A percentile compares a stretch with the other conserved stretches of the same genome.
Conservation (phyloP, 1,140 invertebrate genomes). For the Euglossa dilemma region DNA sequence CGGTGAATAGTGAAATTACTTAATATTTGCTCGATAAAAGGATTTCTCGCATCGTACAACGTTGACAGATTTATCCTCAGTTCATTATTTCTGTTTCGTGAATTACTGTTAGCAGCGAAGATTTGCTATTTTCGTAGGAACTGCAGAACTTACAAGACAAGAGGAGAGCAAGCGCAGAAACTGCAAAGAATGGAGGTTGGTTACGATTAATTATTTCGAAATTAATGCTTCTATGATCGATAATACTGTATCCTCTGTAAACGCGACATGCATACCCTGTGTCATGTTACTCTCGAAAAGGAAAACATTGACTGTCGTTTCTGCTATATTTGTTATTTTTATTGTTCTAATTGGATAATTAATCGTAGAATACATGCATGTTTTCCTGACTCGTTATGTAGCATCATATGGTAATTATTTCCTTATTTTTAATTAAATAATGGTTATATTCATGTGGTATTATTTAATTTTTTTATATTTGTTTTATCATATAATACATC, state of each 20-base stretch:
- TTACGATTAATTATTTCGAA: conserved; percentile 50
- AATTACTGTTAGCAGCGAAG: conserved; percentile 21
- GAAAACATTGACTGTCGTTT: background rate
- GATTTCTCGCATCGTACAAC: conserved; percentile 21
- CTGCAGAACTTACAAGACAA: conserved; percentile 29
- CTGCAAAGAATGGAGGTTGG: conserved; percentile 71
- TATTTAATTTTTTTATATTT: background rate
- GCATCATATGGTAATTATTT: background rate
- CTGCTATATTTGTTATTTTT: background rate
- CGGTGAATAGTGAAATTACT: conserved; percentile 76
- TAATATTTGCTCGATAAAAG: conserved; percentile 66
- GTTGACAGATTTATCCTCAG: background rate
- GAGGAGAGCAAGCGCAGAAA: conserved; percentile 43
- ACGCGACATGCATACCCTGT: conserved; percentile 22
- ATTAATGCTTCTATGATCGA: conserved; percentile 35
- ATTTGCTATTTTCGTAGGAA: conserved; percentile 48
- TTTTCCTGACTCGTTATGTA: background rate
- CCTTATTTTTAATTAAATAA: background rate
- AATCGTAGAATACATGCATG: background rate
- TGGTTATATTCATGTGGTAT: background rate
- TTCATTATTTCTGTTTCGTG: conserved; percentile 26
- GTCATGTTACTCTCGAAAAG: conserved; percentile 12
- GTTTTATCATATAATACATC: background rate
- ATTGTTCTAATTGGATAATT: background rate
- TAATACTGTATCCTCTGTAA: conserved; percentile 17